These are phyloP conservation scores for Ceyx margarethae DNA, from an alignment of 2,113 vertebrate species.

Conservation along the genomic window DNA sequence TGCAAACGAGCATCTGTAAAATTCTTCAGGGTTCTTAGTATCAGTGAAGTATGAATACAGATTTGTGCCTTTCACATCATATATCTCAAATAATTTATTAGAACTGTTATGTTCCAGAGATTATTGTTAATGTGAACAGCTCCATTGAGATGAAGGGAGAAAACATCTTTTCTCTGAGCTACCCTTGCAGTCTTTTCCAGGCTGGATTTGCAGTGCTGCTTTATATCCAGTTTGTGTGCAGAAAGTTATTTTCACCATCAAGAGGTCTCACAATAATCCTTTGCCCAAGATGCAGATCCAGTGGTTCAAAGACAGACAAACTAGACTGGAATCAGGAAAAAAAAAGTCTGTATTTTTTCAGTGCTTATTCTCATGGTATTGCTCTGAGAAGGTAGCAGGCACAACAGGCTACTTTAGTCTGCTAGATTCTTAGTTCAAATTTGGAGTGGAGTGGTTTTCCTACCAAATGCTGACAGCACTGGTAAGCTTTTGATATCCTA, in stretches of 20 bases:
- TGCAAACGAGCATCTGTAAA: neutral
- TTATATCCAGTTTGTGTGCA: neutral
- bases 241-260: neutral
- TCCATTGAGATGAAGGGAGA: neutral
- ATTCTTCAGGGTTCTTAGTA: neutral
- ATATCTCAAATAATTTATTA: neutral
- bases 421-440: neutral
- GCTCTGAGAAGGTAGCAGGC: neutral
- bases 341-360: neutral
- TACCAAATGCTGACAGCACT: neutral
- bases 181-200: neutral
- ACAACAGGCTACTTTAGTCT: neutral
- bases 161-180: neutral
- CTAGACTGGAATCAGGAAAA: neutral
- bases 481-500: neutral
- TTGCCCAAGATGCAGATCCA: neutral
- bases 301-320: neutral
- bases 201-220: neutral
- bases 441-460: neutral
- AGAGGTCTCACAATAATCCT: neutral
- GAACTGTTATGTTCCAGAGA: neutral
- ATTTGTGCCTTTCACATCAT: neutral
- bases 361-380: neutral
- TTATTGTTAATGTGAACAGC: neutral
- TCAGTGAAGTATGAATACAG: neutral